Evolutionary conservation across 2,888 invertebrate species (phyloP), one percentile per base, ranked within the genome.

Genomic region (Pyrrhia umbra): DNA sequence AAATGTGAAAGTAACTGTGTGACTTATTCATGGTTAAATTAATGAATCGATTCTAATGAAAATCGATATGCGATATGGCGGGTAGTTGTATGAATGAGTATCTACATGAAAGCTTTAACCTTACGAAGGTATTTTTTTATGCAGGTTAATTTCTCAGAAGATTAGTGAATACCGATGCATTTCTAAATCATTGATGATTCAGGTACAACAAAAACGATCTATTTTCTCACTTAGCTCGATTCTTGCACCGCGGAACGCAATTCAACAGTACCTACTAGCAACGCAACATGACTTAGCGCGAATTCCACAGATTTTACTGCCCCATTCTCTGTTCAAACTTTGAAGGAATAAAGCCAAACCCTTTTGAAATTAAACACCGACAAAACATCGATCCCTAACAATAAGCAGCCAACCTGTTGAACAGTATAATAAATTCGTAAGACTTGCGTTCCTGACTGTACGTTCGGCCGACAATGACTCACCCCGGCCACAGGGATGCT

Each of bases 401-500:
- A 81, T 76, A 75, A 70, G 69, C 54, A 34, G 63, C 67, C 74
- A 75, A 83, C 83, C 83, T 83, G 83, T 84, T 84, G 83, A 81
- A 70, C 62, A 65, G 63, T 63, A 77, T 73, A 75, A 80, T 80
- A 80, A 76, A 79, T 80, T 66, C 61, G 65, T 72, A 82, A 63
- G 74, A 77, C 77, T 82, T 83, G 56, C 69, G 81, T 74, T 68
- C 63, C 59, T 57, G 72, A 75, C 64, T 71, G 75, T 83, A 74
- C 70, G 55, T 75, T 67, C 66, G 60, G 54, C 68, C 67, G 61
- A 74, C 80, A 80, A 85, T 85, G 86, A 86, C 79, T 87, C 82
- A 82, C 80, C 83, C 75, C 57, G 63, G 51, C 63, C 70, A 60
- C 59, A 73, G 77, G 80, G 84, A 78, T 80, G 80, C 81, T 80